Evolutionary conservation across 2,888 invertebrate genomes (phyloP).

Genomic region (Nyleta sp.): DNA sequence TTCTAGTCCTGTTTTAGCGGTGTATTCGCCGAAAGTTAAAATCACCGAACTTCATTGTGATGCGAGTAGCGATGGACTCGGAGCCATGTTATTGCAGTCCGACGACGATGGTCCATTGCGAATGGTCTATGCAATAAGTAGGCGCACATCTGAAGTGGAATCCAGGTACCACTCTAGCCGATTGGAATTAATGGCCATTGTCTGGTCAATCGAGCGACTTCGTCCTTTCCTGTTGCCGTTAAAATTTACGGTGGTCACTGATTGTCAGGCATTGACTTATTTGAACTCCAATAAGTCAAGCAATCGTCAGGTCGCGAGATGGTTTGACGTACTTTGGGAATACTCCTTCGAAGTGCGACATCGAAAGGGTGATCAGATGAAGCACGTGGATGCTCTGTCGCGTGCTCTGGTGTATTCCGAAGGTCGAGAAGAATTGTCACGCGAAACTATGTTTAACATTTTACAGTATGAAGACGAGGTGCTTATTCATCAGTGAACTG

Average conservation of each 20-base stretch:
- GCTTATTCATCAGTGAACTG: too few relatives aligned
- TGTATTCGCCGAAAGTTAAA: not conserved
- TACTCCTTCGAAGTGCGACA: too few relatives aligned
- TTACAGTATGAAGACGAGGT: too few relatives aligned
- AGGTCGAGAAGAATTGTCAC: too few relatives aligned
- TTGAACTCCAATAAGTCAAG: too few relatives aligned
- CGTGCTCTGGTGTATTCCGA: too few relatives aligned
- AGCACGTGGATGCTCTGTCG: too few relatives aligned
- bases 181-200: conserved; percentile 5
- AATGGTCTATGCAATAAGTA: conserved; percentile 3
- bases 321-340: too few relatives aligned
- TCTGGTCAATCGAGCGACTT: conserved; percentile 6
- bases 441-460: too few relatives aligned
- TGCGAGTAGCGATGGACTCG: conserved; percentile 11
- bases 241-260: not conserved
- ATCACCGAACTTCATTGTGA: conserved; percentile 18
- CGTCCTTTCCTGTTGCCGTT: not conserved
- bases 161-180: conserved; percentile 4
- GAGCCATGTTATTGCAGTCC: conserved; percentile 5
- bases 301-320: too few relatives aligned
- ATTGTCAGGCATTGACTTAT: not conserved
- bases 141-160: conserved; percentile 10
- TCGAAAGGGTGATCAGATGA: too few relatives aligned
- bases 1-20: not conserved
- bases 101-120: not conserved